Evolutionary conservation across 2,113 vertebrate species (phyloP).

Genomic region (Nettapus auritus): DNA sequence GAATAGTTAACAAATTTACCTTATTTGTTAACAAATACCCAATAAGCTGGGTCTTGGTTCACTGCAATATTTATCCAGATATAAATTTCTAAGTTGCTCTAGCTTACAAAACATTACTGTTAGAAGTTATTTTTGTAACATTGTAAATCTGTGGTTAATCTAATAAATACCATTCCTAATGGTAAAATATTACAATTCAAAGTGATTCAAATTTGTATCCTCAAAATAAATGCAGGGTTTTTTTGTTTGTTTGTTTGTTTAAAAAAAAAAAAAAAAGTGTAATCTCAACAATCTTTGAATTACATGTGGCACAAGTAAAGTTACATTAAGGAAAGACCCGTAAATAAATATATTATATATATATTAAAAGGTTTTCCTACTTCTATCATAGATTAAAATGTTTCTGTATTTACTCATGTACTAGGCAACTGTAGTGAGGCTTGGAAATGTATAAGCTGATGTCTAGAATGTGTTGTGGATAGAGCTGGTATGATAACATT

Average conservation of each 20-base stretch:
- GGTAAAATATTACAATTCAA: neutral
- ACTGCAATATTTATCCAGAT: neutral
- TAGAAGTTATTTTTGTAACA: neutral
- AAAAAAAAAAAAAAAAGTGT: neutral
- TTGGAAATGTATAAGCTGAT: neutral
- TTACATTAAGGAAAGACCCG: neutral
- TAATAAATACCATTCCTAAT: neutral
- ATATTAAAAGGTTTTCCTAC: neutral
- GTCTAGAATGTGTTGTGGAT: neutral
- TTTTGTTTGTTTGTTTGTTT: too few relatives aligned
- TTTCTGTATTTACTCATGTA: slow-evolving; percentile 3
- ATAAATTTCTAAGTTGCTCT: neutral
- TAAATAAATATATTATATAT: neutral
- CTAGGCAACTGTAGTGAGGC: neutral
- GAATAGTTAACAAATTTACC: neutral
- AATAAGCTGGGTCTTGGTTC: neutral
- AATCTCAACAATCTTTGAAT: neutral
- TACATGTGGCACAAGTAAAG: neutral
- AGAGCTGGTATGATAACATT: neutral
- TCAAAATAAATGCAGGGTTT: neutral
- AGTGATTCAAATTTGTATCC: neutral
- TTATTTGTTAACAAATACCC: neutral
- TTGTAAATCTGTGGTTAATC: neutral
- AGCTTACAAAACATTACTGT: neutral
- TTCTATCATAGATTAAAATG: neutral